Percentiles rank a stretch among this genome's conserved stretches.
phyloP scores from a whole-genome alignment of 2,888 invertebrate species.

The Heliconius erato region DNA sequence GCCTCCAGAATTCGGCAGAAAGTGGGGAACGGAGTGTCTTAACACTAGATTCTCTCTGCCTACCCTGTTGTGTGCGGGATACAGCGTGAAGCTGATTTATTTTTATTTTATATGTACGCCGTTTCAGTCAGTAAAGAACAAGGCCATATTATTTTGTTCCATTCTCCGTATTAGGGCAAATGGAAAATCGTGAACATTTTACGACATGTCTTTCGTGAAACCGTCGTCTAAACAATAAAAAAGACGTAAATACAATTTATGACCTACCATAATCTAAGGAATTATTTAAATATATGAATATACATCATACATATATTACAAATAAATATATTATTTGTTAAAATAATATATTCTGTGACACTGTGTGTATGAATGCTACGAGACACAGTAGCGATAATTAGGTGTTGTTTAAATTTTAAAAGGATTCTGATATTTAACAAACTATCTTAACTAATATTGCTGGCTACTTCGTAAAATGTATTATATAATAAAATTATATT shows the following conservation, averaged over 20 bases:
- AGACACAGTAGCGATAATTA: conserved; percentile 5
- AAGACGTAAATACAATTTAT: conserved; percentile 31
- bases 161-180: conserved; percentile 19
- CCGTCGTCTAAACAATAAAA: conserved; percentile 36
- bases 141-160: background rate
- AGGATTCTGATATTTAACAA: conserved; percentile 1
- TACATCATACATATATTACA: background rate
- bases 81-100: too few relatives aligned
- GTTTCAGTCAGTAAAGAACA: background rate
- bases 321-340: background rate
- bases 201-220: conserved; percentile 37
- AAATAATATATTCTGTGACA: conserved; percentile 19
- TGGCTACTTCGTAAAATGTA: background rate
- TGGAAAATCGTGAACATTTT: conserved; percentile 41
- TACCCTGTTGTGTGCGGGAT: too few relatives aligned
- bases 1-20: too few relatives aligned
- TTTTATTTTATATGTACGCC: background rate
- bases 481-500: background rate
- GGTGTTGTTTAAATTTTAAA: conserved; percentile 33
- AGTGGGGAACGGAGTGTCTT: too few relatives aligned
- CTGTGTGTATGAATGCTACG: background rate
- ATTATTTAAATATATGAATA: conserved; percentile 11
- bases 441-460: background rate
- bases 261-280: background rate
- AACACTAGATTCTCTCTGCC: too few relatives aligned